phyloP scores from a whole-genome alignment of 2,113 vertebrate species.

The Apodemus speciosus region DNA sequence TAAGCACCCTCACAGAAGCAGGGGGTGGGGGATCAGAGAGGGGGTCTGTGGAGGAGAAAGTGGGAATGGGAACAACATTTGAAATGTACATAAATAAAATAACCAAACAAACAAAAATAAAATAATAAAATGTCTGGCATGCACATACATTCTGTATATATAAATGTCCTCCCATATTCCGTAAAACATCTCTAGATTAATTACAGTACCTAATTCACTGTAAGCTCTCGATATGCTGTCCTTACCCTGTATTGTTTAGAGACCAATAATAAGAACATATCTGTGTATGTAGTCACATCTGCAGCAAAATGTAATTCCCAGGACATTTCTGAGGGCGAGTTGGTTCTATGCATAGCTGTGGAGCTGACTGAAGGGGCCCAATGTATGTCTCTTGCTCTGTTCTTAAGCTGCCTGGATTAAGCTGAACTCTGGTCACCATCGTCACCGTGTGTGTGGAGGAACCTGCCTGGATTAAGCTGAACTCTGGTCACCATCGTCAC shows the following conservation, averaged over 20 bases:
- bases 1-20: no score
- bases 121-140: neutral
- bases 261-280: neutral
- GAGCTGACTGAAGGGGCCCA: neutral
- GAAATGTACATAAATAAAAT: no score
- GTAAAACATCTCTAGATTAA: neutral
- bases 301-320: neutral
- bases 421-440: no score
- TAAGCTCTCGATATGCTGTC: neutral
- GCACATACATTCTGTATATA: neutral
- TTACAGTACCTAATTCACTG: neutral
- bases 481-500: fast-evolving
- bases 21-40: no score
- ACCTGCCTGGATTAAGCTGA: neutral
- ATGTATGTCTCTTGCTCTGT: fast-evolving
- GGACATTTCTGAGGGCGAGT: neutral
- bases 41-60: no score
- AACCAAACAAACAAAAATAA: no score
- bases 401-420: neutral
- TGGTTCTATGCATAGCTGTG: neutral
- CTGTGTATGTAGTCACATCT: neutral
- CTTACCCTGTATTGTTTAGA: neutral
- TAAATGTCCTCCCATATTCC: neutral
- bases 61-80: no score
- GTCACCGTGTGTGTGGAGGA: no score